These are phyloP conservation scores for Burhinus oedicnemus DNA, from an alignment of 2,113 vertebrate species.

Conservation along the genomic window DNA sequence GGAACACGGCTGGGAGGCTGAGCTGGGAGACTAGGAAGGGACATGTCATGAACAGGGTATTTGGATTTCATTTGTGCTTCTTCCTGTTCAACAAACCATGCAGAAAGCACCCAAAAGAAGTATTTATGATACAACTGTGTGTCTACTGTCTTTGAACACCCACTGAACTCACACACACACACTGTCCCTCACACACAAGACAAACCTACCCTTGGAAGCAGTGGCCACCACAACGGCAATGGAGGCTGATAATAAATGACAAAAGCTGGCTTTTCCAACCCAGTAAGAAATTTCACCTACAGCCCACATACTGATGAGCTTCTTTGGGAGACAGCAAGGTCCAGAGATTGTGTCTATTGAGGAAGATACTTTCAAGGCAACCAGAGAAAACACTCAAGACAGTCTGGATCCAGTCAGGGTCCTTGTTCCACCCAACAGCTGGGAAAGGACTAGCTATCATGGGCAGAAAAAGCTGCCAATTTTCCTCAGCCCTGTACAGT, in stretches of 20 bases:
- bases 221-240: background rate
- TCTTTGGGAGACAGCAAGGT: background rate
- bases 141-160: background rate
- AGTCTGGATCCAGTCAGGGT: background rate
- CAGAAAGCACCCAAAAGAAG: background rate
- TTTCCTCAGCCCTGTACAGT: background rate
- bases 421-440: rapidly evolving
- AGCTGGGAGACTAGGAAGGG: background rate
- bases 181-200: background rate
- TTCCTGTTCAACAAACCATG: background rate
- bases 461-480: background rate
- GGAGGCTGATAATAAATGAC: background rate
- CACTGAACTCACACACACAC: rapidly evolving
- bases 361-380: background rate
- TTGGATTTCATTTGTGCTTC: background rate
- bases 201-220: background rate
- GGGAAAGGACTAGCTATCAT: background rate
- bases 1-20: background rate
- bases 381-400: background rate
- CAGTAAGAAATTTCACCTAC: background rate
- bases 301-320: background rate
- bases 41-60: rapidly evolving
- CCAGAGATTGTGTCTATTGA: background rate
- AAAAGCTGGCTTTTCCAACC: background rate
- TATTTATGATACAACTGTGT: rapidly evolving